These are phyloP conservation scores for Anguilla obscura DNA, from an alignment of 2,797 vertebrate species.

Conservation along the genomic window DNA sequence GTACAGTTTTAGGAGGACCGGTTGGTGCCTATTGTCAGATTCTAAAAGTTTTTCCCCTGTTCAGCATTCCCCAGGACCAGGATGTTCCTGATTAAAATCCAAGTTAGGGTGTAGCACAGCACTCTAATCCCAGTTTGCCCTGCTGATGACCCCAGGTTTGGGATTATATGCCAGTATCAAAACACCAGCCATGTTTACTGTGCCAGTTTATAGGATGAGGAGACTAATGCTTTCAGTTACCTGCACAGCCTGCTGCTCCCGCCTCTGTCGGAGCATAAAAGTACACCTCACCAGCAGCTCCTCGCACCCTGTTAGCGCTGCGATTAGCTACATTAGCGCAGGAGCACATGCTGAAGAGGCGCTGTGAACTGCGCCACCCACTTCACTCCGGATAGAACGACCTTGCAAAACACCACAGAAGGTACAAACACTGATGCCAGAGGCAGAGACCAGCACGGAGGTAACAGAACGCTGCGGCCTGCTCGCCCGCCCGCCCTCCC, in stretches of 20 bases:
- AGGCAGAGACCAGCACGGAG: neutral
- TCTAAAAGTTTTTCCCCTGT: neutral
- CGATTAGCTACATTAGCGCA: neutral
- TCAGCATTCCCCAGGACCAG: neutral
- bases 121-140: neutral
- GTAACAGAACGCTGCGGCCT: neutral
- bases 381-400: neutral
- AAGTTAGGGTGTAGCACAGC: neutral
- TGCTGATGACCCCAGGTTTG: neutral
- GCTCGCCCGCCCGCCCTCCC: neutral
- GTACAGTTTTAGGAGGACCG: neutral
- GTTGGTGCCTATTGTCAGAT: neutral
- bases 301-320: neutral
- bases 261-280: neutral
- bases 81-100: slow-evolving; percentile 7
- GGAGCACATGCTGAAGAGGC: neutral
- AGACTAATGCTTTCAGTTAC: neutral
- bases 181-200: neutral
- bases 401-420: neutral
- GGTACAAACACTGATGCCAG: neutral
- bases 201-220: neutral
- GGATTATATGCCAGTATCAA: neutral
- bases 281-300: neutral
- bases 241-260: neutral
- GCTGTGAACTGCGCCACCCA: neutral